Base-by-base conservation (phyloP, 2,113 vertebrate species). In the Vimba vimba region DNA sequence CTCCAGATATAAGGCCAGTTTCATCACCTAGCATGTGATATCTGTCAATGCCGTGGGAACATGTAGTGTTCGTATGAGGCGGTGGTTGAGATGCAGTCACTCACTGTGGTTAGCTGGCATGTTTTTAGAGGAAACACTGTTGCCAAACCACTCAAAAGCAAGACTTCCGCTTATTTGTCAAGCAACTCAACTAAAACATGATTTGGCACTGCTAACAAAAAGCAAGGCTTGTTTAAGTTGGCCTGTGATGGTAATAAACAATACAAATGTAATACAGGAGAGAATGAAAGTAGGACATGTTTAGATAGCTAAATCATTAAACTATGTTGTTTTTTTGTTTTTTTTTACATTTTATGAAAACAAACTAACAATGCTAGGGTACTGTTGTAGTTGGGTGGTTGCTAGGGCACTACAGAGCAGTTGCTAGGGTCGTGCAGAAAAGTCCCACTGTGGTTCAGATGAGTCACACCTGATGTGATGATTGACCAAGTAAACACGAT, bases 71-170 rank as follows among this genome's bases (percentile, higher is more conserved):
- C 23, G 68, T 71, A 2, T 12, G 33, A 33, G 39, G 68, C 19
- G 9, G 21, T 71, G 23, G 11, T 11, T 2, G 0, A 71, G 68
- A 30, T 69, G 66, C 6, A 21, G 66, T 71, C 68, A 10, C 36
- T 3, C 36, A 6, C 0, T 71, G 68, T n/a, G 68, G 68, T 71
- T 23, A 71, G 19, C 57, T 4, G 57, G 2, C n/a, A 23, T 43
- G 36, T 43, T 43, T 71, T 23, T 6, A 71, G 36, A 71, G 68
- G 68, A 71, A 71, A 71, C 66, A 2, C 8, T 4, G 19, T 71
- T 43, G 68, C 36, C 68, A 71, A 71, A 71, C 36, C 68, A 71
- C 68, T 43, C 36, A 71, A 43, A 71, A n/a, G 39, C 36, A 71
- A 43, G 68, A 71, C 68, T 71, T 71, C 68, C 10, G 68, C 1